Conservation (phyloP, 1,140 invertebrate species). For the Saccostrea glomerata region DNA sequence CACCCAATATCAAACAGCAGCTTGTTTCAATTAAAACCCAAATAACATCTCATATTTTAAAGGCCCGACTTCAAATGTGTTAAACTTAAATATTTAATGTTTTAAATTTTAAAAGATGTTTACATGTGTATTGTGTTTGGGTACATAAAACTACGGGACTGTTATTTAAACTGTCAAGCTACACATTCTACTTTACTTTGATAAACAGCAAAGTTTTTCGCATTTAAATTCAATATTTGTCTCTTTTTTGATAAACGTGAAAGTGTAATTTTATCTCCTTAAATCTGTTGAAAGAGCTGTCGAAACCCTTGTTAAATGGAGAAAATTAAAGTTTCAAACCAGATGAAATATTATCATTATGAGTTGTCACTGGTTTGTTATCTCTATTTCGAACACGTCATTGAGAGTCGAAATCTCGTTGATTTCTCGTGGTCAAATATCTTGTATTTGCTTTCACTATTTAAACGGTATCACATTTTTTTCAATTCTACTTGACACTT, state of each 20-base stretch:
- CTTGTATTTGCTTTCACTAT: background rate
- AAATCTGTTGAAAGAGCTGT: slow-evolving; percentile 5
- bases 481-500: background rate
- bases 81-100: slow-evolving; percentile 19
- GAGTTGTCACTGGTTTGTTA: background rate
- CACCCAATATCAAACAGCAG: slow-evolving; percentile 5
- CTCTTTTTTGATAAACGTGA: background rate
- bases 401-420: background rate
- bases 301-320: slow-evolving; percentile 10
- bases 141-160: background rate
- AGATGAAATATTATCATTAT: slow-evolving; percentile 2
- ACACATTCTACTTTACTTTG: background rate
- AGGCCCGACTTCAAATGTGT: background rate
- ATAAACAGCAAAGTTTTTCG: background rate
- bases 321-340: slow-evolving; percentile 16
- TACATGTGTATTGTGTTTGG: background rate
- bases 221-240: slow-evolving; percentile 11
- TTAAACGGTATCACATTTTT: background rate
- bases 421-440: background rate
- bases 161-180: background rate
- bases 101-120: background rate
- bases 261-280: slow-evolving; percentile 12
- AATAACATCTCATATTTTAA: background rate
- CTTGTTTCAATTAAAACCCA: background rate
- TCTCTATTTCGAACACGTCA: background rate